phyloP scores from a whole-genome alignment of 92 coral and sea anemone species.

The Epizoanthus rinbou region DNA sequence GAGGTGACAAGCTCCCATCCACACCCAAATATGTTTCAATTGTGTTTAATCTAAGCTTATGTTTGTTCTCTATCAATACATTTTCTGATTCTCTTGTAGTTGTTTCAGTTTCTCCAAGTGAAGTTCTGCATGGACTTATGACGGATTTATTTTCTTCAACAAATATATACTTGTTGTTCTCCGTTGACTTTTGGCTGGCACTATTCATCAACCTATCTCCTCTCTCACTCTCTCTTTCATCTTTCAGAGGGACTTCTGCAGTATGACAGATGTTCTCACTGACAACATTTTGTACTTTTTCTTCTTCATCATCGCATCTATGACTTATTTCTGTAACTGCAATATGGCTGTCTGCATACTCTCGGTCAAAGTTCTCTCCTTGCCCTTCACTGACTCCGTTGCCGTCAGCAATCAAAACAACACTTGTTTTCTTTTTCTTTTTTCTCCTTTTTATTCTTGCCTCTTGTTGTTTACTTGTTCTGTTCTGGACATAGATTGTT shows the following conservation, averaged over 20 bases:
- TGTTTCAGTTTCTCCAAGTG: not conserved
- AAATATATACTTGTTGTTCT: not conserved
- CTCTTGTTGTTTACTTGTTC: slow-evolving; percentile 37
- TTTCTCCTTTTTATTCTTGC: slow-evolving; percentile 64
- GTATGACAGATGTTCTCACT: not conserved
- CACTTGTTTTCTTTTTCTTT: slow-evolving; percentile 71
- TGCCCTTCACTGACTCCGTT: not conserved
- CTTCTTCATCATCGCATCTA: not conserved
- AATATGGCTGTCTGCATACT: not conserved
- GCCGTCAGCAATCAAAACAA: slow-evolving; percentile 77
- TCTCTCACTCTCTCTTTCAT: not conserved
- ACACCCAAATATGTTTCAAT: slow-evolving; percentile 40
- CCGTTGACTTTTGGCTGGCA: not conserved
- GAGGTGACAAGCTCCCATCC: not conserved
- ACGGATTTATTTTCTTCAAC: not conserved
- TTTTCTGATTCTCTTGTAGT: not conserved
- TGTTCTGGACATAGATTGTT: slow-evolving; percentile 14
- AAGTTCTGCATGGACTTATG: not conserved
- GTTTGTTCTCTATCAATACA: not conserved
- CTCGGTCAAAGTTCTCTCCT: slow-evolving; percentile 1
- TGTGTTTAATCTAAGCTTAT: slow-evolving; percentile 30
- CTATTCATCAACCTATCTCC: not conserved
- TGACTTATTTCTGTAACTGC: slow-evolving; percentile 6
- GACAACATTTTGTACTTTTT: not conserved
- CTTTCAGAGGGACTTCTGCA: not conserved